Evolutionary conservation across 2,113 vertebrate genomes (phyloP), one percentile per base, ranked within the genome.

Genomic region (Psilopsiagon aymara): DNA sequence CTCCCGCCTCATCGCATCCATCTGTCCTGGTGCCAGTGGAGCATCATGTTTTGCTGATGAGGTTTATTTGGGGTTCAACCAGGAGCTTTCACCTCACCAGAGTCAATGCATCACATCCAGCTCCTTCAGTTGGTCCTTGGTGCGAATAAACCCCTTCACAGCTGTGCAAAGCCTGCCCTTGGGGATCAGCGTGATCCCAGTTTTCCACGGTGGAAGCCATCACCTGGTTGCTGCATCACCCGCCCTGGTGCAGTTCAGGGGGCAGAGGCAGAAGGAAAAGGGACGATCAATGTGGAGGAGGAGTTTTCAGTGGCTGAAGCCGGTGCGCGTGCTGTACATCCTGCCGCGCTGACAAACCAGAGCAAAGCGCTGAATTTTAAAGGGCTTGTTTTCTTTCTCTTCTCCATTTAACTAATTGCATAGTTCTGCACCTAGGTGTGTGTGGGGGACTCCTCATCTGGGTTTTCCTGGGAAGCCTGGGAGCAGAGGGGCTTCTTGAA

Each of bases 1-100:
- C 33, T 28, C 35, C 55, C 1, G 1, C 44, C 29, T 20, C 4
- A 3, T 21, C 21, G 35, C 2, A 1, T 71, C 55, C 10, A 1
- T 33, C 20, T 25, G 9, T 19, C 49, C 76, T 3, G 5, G 9
- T 60, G 76, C 33, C 20, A 17, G 6, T 1, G 3, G 53, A 78
- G 4, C 8, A 3, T 39, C 9, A 0, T 7, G 0, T 63, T 47
- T 21, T 63, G 25, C 17, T 70, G 53, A 10, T 2, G n/a, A 71
- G 46, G 29, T 3, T 68, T 35, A 88, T 44, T 66, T 6, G 4
- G 35, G 12, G 7, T 33, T 96, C 62, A 37, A 5, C 53, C 1
- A 6, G 20, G 55, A 67, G 5, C 17, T 71, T 47, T 51, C 43
- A 17, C 57, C 13, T 82, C 66, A 21, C 35, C 41, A 0, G 2